These are phyloP conservation scores for Drosophila albomicans DNA, from an alignment of 1,140 invertebrate genomes.

Conservation along the genomic window DNA sequence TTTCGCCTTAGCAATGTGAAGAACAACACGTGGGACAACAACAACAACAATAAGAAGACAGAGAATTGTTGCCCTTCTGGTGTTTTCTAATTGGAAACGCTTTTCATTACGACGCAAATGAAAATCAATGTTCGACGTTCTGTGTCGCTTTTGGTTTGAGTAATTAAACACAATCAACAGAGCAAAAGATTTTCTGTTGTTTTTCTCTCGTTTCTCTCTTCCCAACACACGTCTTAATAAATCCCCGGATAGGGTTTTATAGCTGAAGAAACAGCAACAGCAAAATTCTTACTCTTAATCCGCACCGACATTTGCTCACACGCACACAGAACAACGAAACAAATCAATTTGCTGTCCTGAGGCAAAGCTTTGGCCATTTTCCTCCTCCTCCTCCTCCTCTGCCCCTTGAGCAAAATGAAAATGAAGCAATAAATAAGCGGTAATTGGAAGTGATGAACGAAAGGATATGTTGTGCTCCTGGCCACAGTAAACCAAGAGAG, in stretches of 20 bases:
- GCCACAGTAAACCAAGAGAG: conserved; percentile 17
- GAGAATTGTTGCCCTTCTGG: conserved; percentile 21
- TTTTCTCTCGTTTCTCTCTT: conserved; percentile 4
- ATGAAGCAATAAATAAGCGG: conserved; percentile 73
- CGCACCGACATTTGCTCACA: conserved; percentile 22
- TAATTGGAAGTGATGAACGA: conserved; percentile 80
- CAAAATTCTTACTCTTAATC: conserved; percentile 49
- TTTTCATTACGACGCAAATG: conserved; percentile 51
- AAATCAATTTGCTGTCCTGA: conserved; percentile 69
- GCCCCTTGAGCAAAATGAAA: conserved; percentile 33
- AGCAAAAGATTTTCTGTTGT: conserved; percentile 15
- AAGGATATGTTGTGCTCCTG: conserved; percentile 48
- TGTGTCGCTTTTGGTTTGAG: conserved; percentile 64
- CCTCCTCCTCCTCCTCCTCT: background rate
- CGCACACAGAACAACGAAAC: conserved; percentile 38
- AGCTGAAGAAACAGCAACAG: background rate
- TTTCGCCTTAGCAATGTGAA: conserved; percentile 20
- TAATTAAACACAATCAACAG: conserved; percentile 69
- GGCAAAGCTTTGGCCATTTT: conserved; percentile 17
- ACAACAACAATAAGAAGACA: background rate
- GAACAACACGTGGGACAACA: background rate
- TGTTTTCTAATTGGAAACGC: conserved; percentile 69
- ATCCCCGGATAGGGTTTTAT: conserved; percentile 26
- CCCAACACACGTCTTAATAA: conserved; percentile 38
- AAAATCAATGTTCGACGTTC: conserved; percentile 52